Conservation (phyloP, 2,797 vertebrate species). For the Odontamblyopus lacepedii region DNA sequence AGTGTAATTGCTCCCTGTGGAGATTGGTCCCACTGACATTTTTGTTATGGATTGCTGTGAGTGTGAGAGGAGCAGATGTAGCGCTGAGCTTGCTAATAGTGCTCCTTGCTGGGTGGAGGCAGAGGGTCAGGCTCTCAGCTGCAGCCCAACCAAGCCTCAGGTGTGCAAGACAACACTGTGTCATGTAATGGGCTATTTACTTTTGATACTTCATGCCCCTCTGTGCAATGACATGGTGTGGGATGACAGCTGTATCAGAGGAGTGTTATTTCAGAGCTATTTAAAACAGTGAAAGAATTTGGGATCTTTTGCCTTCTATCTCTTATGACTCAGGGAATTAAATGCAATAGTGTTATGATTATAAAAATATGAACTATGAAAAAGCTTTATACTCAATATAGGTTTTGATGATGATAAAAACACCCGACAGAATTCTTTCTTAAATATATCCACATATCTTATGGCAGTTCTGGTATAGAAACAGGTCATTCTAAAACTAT, state of each 20-base stretch:
- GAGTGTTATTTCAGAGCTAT: not conserved
- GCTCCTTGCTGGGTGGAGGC: slow-evolving; percentile 45
- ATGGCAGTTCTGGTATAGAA: no score
- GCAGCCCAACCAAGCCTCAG: slow-evolving; percentile 53
- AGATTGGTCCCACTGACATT: slow-evolving; percentile 57
- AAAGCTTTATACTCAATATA: no score
- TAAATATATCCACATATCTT: no score
- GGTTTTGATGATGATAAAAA: no score
- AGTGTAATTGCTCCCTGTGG: slow-evolving; percentile 22
- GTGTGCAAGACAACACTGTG: slow-evolving; percentile 45
- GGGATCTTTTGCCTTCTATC: not conserved
- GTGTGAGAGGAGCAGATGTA: slow-evolving; percentile 43
- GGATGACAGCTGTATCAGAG: slow-evolving; percentile 26
- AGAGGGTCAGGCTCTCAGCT: slow-evolving; percentile 50
- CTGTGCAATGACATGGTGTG: slow-evolving; percentile 9
- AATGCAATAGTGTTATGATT: not conserved
- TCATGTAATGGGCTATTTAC: slow-evolving; percentile 40
- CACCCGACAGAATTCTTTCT: no score
- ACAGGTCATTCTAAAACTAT: no score
- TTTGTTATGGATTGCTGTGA: slow-evolving; percentile 51
- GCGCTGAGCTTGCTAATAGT: slow-evolving; percentile 38
- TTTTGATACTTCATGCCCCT: slow-evolving; percentile 11
- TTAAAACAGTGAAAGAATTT: not conserved
- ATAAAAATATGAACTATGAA: not conserved
- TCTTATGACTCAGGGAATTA: not conserved